Base-by-base conservation (phyloP, 2,797 vertebrate species). In the Cyclura pinguis region DNA sequence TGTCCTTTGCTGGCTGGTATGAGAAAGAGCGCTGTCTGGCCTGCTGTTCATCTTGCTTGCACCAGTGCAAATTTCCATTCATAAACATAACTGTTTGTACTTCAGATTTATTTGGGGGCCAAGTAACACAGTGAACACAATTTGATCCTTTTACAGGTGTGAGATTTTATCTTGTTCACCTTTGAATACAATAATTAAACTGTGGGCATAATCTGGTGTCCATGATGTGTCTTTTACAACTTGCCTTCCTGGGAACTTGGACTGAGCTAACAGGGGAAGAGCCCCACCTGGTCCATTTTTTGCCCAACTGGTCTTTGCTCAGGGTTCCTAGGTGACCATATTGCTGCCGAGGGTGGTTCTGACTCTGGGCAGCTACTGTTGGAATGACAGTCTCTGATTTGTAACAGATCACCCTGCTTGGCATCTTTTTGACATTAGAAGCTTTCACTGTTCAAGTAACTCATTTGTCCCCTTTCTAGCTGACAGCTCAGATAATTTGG, bases 401-500 rank as follows among this genome's bases (percentile, higher is more conserved):
- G 1, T 86, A 86, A 38, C 13, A 86, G 0, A 3, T 92, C 73
- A 24, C 84, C 27, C 90, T 84, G 90, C 92, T 93, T 93, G 90
- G 93, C 73, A 82, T 89, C 35, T 87, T 55, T 87, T 67, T 64
- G 62, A 85, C 82, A 88, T 87, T 59, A 83, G 72, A 82, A 83
- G 91, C 50, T 74, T 84, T 85, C 29, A 20, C 81, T 24, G 77
- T 83, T 80, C 89, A 42, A 24, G 0, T 96, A 95, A 97, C 90
- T 84, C 62, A 0, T 38, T 16, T 97, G 92, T 96, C 92, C 95
- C 89, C 93, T 95, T 97, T 96, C 88, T 96, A 98, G 98, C 98
- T 42, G 99, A 99, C 97, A 99, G 98, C 97, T 99, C 98, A 0
- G 99, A 99, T 97, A 99, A 97, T 97, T 99, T 99, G 0, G 99